These are phyloP conservation scores for Pocillopora damicornis DNA, from an alignment of 64 coral and sea anemone species.

Conservation along the genomic window DNA sequence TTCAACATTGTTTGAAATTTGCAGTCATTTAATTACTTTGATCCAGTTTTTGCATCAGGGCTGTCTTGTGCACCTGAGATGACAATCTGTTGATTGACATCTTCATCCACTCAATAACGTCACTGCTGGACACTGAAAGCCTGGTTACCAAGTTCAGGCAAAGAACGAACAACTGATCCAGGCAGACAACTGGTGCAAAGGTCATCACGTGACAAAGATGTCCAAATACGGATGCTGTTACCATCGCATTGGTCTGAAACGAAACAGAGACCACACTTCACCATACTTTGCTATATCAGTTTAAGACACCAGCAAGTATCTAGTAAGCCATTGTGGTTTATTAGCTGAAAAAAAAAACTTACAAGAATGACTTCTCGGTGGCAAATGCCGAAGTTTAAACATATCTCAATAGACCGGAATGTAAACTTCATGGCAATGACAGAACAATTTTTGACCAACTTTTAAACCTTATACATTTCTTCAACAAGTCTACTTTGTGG, in stretches of 20 bases:
- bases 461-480: too few species aligned
- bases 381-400: too few species aligned
- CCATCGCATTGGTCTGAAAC: slow-evolving; percentile 6
- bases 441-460: too few species aligned
- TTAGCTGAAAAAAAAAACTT: too few species aligned
- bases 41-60: slow-evolving; percentile 20
- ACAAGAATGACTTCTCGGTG: too few species aligned
- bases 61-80: slow-evolving; percentile 21
- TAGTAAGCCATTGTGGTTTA: too few species aligned
- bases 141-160: slow-evolving; percentile 32
- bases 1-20: neutral
- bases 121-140: neutral
- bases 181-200: slow-evolving; percentile 30
- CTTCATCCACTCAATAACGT: neutral
- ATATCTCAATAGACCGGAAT: too few species aligned
- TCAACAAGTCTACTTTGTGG: too few species aligned
- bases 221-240: slow-evolving; percentile 7
- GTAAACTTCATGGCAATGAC: too few species aligned
- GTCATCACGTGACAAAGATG: slow-evolving; percentile 49
- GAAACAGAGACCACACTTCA: neutral
- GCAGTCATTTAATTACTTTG: neutral
- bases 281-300: neutral
- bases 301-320: too few species aligned
- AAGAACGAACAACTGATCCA: slow-evolving; percentile 46
- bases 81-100: slow-evolving; percentile 8